These are phyloP conservation scores for Cerceris rybyensis DNA, from an alignment of 2,888 invertebrate species.

Conservation along the genomic window DNA sequence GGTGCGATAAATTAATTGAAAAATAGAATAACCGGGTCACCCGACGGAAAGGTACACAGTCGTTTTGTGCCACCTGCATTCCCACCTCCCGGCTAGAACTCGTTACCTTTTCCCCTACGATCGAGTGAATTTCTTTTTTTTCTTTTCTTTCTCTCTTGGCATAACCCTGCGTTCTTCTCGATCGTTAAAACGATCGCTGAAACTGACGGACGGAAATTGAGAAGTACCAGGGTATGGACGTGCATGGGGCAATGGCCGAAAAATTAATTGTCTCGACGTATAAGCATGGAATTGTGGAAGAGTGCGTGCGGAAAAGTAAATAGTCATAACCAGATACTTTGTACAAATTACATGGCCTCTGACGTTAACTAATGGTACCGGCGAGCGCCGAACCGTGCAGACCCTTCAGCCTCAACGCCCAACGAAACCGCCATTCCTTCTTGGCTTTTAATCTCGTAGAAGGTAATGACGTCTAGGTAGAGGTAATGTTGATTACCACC, in stretches of 20 bases:
- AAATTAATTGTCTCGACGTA: conserved; percentile 42
- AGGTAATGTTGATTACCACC: conserved; percentile 39
- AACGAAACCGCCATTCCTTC: conserved; percentile 34
- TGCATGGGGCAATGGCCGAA: conserved; percentile 5
- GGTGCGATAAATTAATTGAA: conserved; percentile 6
- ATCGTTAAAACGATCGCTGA: conserved; percentile 30
- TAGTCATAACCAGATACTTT: conserved; percentile 59
- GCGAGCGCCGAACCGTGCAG: conserved; percentile 37
- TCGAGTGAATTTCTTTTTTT: background rate
- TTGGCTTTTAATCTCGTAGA: conserved; percentile 42
- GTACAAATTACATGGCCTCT: conserved; percentile 49
- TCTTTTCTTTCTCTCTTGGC: background rate
- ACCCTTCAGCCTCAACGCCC: conserved; percentile 40
- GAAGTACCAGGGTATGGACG: conserved; percentile 39
- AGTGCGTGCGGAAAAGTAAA: conserved; percentile 52
- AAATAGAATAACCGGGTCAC: conserved; percentile 8
- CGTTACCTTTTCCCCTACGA: background rate
- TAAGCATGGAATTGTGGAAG: conserved; percentile 21
- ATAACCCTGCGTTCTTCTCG: background rate
- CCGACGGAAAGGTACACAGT: background rate
- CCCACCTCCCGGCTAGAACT: background rate
- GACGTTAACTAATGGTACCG: conserved; percentile 53
- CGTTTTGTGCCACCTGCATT: background rate
- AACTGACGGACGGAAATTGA: conserved; percentile 57
- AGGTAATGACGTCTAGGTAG: conserved; percentile 32